phyloP scores from a whole-genome alignment of 2,797 vertebrate genomes.

The Masticophis lateralis region DNA sequence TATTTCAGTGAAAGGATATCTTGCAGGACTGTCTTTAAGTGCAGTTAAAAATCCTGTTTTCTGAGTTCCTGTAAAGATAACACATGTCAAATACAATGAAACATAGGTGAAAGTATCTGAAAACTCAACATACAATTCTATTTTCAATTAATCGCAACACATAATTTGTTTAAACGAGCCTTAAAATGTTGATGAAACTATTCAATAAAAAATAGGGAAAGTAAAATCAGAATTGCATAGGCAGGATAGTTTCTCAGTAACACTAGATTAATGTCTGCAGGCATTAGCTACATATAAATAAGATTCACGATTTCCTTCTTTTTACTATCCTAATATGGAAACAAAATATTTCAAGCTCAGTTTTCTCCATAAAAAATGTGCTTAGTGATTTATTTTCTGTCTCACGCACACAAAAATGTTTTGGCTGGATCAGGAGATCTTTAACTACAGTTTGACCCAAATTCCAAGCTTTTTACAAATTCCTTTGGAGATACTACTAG shows the following conservation, averaged over 20 bases:
- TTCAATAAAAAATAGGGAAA: conserved; percentile 33
- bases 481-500: not conserved
- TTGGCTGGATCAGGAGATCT: conserved; percentile 35
- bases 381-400: conserved; percentile 30
- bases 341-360: conserved; percentile 32
- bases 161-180: conserved; percentile 13
- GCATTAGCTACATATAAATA: conserved; percentile 38
- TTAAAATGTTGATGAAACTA: conserved; percentile 3
- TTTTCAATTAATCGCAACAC: not conserved
- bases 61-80: conserved; percentile 83
- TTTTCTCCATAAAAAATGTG: conserved; percentile 12
- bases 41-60: conserved; percentile 85
- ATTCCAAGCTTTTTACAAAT: conserved; percentile 20
- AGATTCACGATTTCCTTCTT: conserved; percentile 46
- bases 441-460: not conserved
- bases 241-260: conserved; percentile 53
- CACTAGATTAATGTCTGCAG: conserved; percentile 52
- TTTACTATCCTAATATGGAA: conserved; percentile 48
- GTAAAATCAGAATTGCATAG: conserved; percentile 47
- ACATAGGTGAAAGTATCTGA: conserved; percentile 4
- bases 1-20: conserved; percentile 88
- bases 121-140: conserved; percentile 20
- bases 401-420: conserved; percentile 20
- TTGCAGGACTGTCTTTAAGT: conserved; percentile 94
- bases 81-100: conserved; percentile 28